Conservation (phyloP, 2,888 invertebrate genomes). For the Cephus nigrinus region DNA sequence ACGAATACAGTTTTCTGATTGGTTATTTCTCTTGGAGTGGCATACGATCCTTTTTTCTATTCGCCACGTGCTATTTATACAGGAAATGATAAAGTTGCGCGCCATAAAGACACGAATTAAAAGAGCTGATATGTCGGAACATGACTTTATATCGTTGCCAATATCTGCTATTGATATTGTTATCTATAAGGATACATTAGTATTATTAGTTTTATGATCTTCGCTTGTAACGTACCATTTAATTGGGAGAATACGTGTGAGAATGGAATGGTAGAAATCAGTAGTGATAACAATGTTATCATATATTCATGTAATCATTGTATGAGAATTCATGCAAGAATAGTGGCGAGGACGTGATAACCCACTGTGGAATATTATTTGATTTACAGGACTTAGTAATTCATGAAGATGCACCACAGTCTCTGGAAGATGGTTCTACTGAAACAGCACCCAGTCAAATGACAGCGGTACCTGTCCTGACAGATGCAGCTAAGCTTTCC, state of each 20-base stretch:
- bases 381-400: constrained; percentile 57
- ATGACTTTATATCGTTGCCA: background rate
- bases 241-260: background rate
- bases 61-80: background rate
- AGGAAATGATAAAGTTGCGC: background rate
- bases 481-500: constrained; percentile 70
- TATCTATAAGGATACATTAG: background rate
- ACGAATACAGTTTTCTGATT: constrained; percentile 4
- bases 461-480: constrained; percentile 60
- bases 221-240: background rate
- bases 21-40: constrained; percentile 8
- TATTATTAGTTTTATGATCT: background rate
- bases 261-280: background rate
- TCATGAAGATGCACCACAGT: constrained; percentile 58
- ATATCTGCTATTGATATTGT: background rate
- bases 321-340: background rate
- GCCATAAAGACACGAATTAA: background rate
- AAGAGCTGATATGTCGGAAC: background rate
- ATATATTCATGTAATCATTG: background rate
- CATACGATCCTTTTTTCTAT: background rate
- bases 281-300: background rate
- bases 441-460: constrained; percentile 58
- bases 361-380: background rate
- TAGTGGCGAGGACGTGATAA: background rate
- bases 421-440: constrained; percentile 70